Conservation (phyloP, 2,113 vertebrate genomes). For the Acanthochromis polyacanthus region DNA sequence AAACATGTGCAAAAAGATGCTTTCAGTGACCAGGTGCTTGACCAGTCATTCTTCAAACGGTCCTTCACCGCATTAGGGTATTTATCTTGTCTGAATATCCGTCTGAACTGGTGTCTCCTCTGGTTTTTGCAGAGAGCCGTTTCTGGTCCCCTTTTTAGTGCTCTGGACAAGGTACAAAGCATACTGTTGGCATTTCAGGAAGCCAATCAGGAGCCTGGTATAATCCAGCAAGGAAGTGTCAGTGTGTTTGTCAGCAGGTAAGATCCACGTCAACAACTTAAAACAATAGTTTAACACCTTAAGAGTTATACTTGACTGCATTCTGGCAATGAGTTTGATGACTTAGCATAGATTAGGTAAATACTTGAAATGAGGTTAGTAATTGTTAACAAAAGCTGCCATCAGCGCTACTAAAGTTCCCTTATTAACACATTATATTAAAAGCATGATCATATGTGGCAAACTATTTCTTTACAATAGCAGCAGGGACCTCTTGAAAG, state of each 20-base stretch:
- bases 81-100: neutral
- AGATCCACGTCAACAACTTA: neutral
- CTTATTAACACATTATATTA: neutral
- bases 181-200: conserved; percentile 83
- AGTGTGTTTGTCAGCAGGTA: conserved; percentile 89
- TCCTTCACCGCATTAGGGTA: neutral
- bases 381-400: neutral
- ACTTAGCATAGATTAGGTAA: no score
- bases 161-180: conserved; percentile 84
- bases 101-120: neutral
- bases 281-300: neutral
- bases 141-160: conserved; percentile 74
- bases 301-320: no score
- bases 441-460: neutral
- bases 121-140: conserved; percentile 61
- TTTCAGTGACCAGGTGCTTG: neutral
- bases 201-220: conserved; percentile 70
- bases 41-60: neutral
- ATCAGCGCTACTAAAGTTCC: neutral
- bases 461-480: neutral
- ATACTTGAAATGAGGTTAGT: no score
- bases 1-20: neutral
- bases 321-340: no score
- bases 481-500: neutral
- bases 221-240: conserved; percentile 78